Evolutionary conservation across 2,888 invertebrate genomes (phyloP), one percentile per base, ranked within the genome.

Genomic region (Autographa gamma): DNA sequence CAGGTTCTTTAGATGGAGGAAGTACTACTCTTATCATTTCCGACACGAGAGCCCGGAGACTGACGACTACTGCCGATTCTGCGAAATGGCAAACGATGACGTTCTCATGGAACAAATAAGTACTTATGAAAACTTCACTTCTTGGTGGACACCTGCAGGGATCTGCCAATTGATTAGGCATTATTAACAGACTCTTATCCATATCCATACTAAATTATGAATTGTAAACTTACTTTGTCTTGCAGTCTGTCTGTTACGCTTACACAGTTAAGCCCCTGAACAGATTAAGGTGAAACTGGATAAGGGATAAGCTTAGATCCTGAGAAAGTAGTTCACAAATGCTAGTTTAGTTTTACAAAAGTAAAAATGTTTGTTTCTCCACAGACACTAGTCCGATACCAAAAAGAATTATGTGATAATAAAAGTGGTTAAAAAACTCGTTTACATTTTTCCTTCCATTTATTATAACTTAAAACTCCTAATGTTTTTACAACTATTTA

Each of bases 41-140:
- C 87, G 86, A 8, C 79, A 89, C 52, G 85, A 88, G 54, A 84
- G 77, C 14, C 86, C 90, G 0, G 86, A 88, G 0, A 89, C 90
- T 0, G 91, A 93, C 41, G 90, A 91, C 43, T 90, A 92, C 63
- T 94, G 94, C 73, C 81, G 80, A 1, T 89, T 94, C 54, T 94
- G 94, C 75, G 86, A 84, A 2, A 80, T 89, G 73, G 59, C 90
- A 0, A 93, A 93, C 64, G 81, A 92, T 61, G 80, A 85, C 9
- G 66, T 67, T 0, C 60, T 86, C 6, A 81, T 90, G 80, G 79
- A 78, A 0, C 73, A 75, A 18, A 32, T 66, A 3, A 85, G 85
- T n/a, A 70, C 79, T 11, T 89, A 89, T 63, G 43, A 75, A 16
- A 69, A 88, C 48, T 87, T 93, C n/a, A 83, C 83, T 43, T 18